Evolutionary conservation across 2,113 vertebrate species (phyloP).

Genomic region (Ciconia maguari): DNA sequence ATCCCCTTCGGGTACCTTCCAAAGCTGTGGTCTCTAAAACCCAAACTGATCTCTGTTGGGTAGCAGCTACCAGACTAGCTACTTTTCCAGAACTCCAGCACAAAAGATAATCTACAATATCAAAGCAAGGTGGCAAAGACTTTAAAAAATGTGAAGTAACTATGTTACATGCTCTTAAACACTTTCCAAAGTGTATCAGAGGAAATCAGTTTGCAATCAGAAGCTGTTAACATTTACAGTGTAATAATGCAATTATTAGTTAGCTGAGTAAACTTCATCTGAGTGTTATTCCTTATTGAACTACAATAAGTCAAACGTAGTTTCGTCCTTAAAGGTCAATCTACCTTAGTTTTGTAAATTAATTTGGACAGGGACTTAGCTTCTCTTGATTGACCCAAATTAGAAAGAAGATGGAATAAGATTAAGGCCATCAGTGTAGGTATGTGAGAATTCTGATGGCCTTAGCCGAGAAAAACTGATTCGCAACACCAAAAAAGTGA

Average conservation of each 20-base stretch:
- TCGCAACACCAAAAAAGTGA: not conserved
- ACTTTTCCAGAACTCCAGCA: not conserved
- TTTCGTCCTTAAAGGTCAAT: constrained; percentile 10
- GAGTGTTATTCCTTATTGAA: not conserved
- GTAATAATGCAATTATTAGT: not conserved
- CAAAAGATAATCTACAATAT: not conserved
- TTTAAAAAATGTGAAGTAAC: not conserved
- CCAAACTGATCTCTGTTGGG: not conserved
- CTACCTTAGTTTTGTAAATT: constrained; percentile 20
- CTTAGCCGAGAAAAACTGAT: not conserved
- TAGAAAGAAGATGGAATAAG: not conserved
- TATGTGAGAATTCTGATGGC: not conserved
- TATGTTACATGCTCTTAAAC: not conserved
- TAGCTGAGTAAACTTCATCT: not conserved
- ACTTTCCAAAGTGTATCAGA: not conserved
- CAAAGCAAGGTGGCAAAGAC: not conserved
- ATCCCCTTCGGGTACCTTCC: not conserved
- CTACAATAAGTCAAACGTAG: not conserved
- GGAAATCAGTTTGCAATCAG: not conserved
- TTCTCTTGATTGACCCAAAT: constrained; percentile 17
- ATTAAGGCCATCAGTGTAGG: not conserved
- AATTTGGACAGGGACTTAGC: not conserved
- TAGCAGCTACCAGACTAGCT: not conserved
- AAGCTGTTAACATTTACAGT: not conserved
- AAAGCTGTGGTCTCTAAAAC: not conserved